phyloP scores from a whole-genome alignment of 2,888 invertebrate species.

The Lamellibrachia satsuma region DNA sequence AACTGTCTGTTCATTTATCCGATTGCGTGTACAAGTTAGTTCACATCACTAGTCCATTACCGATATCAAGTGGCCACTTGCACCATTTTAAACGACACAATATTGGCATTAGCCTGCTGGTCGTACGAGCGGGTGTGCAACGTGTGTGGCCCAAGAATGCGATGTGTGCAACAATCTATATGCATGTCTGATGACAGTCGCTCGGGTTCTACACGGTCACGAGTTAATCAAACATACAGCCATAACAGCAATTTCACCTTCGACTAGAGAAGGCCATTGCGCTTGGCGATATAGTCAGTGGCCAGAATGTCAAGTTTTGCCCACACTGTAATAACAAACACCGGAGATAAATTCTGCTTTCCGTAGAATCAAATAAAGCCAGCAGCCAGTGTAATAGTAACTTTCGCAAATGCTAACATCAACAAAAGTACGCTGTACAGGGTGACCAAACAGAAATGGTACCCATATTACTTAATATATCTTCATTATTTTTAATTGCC shows the following conservation, averaged over 20 bases:
- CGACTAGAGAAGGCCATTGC: neutral
- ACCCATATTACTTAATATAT: no score
- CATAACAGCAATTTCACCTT: neutral
- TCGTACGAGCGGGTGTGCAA: neutral
- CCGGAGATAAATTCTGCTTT: neutral
- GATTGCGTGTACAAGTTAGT: neutral
- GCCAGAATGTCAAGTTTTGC: neutral
- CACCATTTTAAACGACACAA: slow-evolving; percentile 12
- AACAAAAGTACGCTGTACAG: neutral
- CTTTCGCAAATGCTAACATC: neutral
- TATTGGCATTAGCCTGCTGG: neutral
- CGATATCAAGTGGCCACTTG: slow-evolving; percentile 17
- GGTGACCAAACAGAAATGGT: no score
- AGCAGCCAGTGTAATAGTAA: neutral
- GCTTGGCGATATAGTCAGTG: neutral
- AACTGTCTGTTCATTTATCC: slow-evolving; percentile 1
- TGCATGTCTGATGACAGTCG: neutral
- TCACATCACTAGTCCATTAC: slow-evolving; percentile 11
- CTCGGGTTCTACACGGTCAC: neutral
- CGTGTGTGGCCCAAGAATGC: neutral
- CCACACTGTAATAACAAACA: neutral
- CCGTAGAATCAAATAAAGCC: neutral
- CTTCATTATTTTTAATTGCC: no score
- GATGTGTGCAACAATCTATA: neutral
- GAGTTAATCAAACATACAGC: slow-evolving; percentile 4